These are phyloP conservation scores for Drosophila affinis DNA, from an alignment of 2,888 invertebrate species.

Conservation along the genomic window DNA sequence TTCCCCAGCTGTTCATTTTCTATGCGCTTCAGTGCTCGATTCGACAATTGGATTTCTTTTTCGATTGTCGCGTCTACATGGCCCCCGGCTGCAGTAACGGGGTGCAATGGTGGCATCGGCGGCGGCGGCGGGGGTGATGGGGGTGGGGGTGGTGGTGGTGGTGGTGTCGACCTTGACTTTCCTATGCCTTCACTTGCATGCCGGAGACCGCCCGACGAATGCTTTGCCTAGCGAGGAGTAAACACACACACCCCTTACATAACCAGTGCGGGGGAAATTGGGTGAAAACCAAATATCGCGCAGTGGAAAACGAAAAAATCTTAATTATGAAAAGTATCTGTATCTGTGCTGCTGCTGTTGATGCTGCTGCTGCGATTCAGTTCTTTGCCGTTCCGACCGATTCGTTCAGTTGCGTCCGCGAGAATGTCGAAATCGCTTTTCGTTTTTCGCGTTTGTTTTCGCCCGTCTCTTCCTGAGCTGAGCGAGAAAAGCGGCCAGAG, in stretches of 20 bases:
- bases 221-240: slow-evolving; percentile 25
- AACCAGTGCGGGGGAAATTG: slow-evolving; percentile 57
- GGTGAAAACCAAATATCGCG: slow-evolving; percentile 62
- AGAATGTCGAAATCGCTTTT: slow-evolving; percentile 67
- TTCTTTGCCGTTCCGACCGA: slow-evolving; percentile 53
- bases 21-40: slow-evolving; percentile 22
- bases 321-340: slow-evolving; percentile 70
- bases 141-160: slow-evolving; percentile 13
- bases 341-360: slow-evolving; percentile 37
- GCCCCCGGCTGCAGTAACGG: slow-evolving; percentile 49
- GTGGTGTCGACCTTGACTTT: slow-evolving; percentile 70
- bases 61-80: slow-evolving; percentile 55
- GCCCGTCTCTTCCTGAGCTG: slow-evolving; percentile 47
- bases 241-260: slow-evolving; percentile 57
- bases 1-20: slow-evolving; percentile 59
- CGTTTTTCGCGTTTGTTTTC: slow-evolving; percentile 56
- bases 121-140: slow-evolving; percentile 5
- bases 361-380: slow-evolving; percentile 38
- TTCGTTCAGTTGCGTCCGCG: slow-evolving; percentile 61
- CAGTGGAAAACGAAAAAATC: slow-evolving; percentile 57
- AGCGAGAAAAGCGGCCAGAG: slow-evolving; percentile 52
- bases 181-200: slow-evolving; percentile 52
- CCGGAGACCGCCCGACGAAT: slow-evolving; percentile 27
- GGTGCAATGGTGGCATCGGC: not conserved
- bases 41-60: slow-evolving; percentile 36